A percentile compares a stretch with the other conserved stretches of the same genome.
These are phyloP conservation scores for Eunapius fragilis DNA, from an alignment of 37 sponge, comb jelly and placozoan species.

Conservation along the genomic window DNA sequence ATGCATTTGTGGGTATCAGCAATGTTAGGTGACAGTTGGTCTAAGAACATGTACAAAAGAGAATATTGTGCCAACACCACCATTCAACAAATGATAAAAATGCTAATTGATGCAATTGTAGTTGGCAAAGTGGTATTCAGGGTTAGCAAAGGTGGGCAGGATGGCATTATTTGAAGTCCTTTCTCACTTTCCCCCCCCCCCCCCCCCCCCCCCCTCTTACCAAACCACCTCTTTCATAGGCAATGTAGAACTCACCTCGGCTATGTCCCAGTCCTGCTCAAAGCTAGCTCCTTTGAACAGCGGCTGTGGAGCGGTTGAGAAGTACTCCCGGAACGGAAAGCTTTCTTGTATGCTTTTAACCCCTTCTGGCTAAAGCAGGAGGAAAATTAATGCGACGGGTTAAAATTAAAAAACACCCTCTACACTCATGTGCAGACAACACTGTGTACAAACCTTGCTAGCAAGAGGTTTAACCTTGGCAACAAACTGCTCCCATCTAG, in stretches of 20 bases:
- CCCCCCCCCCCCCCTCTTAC: not conserved
- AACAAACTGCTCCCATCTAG: conserved; percentile 68
- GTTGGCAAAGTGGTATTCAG: too few relatives aligned
- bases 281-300: conserved; percentile 84
- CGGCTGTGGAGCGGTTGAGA: conserved; percentile 94
- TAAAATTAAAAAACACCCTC: not conserved
- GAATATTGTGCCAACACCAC: too few relatives aligned
- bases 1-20: too few relatives aligned
- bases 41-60: too few relatives aligned
- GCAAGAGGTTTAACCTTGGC: conserved; percentile 54
- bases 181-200: not conserved
- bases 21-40: too few relatives aligned
- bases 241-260: conserved; percentile 63
- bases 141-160: too few relatives aligned
- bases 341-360: conserved; percentile 63
- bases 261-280: conserved; percentile 89
- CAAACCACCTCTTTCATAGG: not conserved
- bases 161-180: not conserved
- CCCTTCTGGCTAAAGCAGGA: conserved; percentile 49
- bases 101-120: too few relatives aligned
- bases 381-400: too few relatives aligned
- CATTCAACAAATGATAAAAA: too few relatives aligned
- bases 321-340: conserved; percentile 94
- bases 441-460: conserved; percentile 39
- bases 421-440: not conserved